phyloP scores from a whole-genome alignment of 2,797 vertebrate genomes.

The Bufotes viridis region DNA sequence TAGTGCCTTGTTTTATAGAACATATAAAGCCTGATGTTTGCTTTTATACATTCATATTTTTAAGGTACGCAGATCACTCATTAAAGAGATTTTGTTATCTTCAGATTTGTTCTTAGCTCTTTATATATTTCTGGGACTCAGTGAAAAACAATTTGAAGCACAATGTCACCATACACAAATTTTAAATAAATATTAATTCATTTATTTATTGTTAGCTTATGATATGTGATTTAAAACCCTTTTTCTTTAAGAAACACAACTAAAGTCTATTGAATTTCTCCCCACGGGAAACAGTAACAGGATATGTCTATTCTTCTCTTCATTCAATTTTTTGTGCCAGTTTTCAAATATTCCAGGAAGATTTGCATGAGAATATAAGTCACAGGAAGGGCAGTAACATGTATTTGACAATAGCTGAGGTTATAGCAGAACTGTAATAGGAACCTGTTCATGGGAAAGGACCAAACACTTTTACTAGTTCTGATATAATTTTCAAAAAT shows the following conservation, averaged over 20 bases:
- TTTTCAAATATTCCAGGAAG: conserved; percentile 18
- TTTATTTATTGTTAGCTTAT: no score
- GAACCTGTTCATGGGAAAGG: conserved; percentile 3
- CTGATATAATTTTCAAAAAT: background rate
- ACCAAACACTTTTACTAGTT: background rate
- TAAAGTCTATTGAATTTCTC: background rate
- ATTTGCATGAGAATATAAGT: conserved; percentile 34
- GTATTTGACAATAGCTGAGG: conserved; percentile 15
- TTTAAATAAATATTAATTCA: no score
- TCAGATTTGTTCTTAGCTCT: no score
- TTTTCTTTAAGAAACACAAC: background rate
- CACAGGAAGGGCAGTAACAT: conserved; percentile 34
- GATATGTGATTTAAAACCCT: no score
- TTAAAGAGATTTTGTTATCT: no score
- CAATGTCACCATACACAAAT: no score
- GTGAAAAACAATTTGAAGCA: no score
- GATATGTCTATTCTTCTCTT: conserved; percentile 5
- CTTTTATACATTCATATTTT: no score
- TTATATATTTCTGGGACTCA: no score
- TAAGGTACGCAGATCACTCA: no score
- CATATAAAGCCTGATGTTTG: no score
- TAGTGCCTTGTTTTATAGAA: no score
- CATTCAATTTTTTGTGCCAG: conserved; percentile 6
- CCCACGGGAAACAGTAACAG: background rate
- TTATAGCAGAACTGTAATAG: conserved; percentile 22